phyloP scores from a whole-genome alignment of 2,888 invertebrate genomes.

The Cecidostiba fungosa region DNA sequence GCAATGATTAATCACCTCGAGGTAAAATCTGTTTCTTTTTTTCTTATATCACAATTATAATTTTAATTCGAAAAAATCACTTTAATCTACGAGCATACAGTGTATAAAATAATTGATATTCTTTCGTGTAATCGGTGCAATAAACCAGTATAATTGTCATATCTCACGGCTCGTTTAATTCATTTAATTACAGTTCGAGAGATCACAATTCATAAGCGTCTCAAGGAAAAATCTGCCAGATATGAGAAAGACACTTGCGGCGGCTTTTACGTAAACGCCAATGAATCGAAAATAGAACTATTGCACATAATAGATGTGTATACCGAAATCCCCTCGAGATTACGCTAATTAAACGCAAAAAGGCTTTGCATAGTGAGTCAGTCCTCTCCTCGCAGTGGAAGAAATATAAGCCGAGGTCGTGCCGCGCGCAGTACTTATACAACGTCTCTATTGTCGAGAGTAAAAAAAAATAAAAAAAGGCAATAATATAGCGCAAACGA shows the following conservation, averaged over 20 bases:
- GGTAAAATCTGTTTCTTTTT: neutral
- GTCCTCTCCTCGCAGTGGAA: too few relatives aligned
- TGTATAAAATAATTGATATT: neutral
- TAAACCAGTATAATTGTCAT: slow-evolving; percentile 28
- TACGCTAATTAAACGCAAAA: slow-evolving; percentile 36
- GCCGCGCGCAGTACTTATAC: neutral
- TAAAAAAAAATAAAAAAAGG: neutral
- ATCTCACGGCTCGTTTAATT: neutral
- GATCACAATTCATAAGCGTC: slow-evolving; percentile 40
- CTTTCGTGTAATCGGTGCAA: neutral
- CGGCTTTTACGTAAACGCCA: slow-evolving; percentile 17
- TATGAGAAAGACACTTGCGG: neutral
- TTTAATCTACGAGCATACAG: neutral
- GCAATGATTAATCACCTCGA: neutral
- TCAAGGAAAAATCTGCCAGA: neutral
- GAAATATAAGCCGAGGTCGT: slow-evolving; percentile 29
- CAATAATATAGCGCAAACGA: neutral
- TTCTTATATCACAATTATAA: neutral
- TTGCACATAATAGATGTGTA: neutral
- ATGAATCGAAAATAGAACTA: slow-evolving; percentile 38
- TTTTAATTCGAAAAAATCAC: neutral
- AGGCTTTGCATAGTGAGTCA: slow-evolving; percentile 25
- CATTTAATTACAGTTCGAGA: slow-evolving; percentile 25
- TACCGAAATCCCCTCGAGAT: slow-evolving; percentile 9
- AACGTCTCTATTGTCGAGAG: neutral